Evolutionary conservation across 37 sponge, comb jelly and placozoan genomes (phyloP).

Genomic region (Hormiphora californensis): DNA sequence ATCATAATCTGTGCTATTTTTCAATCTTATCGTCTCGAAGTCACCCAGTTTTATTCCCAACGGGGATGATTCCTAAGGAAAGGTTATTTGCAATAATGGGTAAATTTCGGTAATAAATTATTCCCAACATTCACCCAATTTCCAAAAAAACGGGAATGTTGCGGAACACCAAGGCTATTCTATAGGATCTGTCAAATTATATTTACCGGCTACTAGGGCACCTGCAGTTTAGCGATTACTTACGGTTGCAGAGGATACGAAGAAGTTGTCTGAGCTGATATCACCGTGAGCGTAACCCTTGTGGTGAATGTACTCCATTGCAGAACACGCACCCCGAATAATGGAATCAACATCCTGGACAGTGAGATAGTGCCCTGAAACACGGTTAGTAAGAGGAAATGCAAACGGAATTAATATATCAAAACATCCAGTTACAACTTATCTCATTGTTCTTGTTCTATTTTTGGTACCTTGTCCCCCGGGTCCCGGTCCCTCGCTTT

Average conservation of each 20-base stretch:
- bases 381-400: background rate
- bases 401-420: background rate
- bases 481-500: background rate
- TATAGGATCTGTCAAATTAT: too few species aligned
- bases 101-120: too few species aligned
- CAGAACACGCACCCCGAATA: background rate
- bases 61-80: too few species aligned
- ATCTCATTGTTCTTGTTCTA: background rate
- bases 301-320: background rate
- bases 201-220: too few species aligned
- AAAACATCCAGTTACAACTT: background rate
- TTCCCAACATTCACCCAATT: too few species aligned
- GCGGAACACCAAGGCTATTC: too few species aligned
- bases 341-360: conserved; percentile 6
- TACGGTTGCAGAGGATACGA: too few species aligned
- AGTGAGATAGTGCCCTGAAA: background rate
- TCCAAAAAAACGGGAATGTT: too few species aligned
- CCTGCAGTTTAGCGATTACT: background rate
- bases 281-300: conserved; percentile 20
- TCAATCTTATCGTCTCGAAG: too few species aligned
- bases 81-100: too few species aligned
- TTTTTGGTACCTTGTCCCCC: background rate
- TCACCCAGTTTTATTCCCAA: too few species aligned
- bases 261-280: conserved; percentile 32
- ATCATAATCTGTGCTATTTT: too few species aligned